Evolutionary conservation across 2,888 invertebrate genomes (phyloP).

Genomic region (Drosophila mimetica): DNA sequence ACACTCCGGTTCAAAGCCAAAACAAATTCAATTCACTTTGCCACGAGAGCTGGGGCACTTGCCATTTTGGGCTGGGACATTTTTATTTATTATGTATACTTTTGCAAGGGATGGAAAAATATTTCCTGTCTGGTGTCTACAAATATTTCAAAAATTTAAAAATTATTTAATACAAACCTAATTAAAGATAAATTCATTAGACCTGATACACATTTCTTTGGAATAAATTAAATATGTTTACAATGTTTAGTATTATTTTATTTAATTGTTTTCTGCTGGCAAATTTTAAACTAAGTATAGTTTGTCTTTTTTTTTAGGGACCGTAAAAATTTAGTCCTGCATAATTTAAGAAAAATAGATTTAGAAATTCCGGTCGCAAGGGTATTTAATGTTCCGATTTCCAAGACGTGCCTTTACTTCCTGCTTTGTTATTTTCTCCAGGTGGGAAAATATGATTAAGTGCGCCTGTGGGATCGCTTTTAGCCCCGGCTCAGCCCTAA

Average conservation of each 20-base stretch:
- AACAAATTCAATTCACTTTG: constrained; percentile 68
- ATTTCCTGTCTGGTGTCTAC: background rate
- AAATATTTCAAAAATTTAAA: too few species aligned
- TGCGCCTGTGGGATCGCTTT: constrained; percentile 69
- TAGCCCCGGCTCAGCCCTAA: constrained; percentile 37
- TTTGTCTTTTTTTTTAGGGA: too few species aligned
- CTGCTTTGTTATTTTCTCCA: constrained; percentile 15
- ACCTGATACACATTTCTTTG: too few species aligned
- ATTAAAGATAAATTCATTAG: too few species aligned
- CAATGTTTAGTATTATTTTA: too few species aligned
- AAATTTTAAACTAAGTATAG: too few species aligned
- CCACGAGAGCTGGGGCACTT: constrained; percentile 58
- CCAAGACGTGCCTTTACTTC: background rate
- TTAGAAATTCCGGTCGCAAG: background rate
- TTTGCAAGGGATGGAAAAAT: background rate
- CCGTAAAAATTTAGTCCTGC: too few species aligned
- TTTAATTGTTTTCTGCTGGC: too few species aligned
- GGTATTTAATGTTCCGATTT: background rate
- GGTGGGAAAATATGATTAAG: constrained; percentile 48
- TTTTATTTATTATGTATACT: constrained; percentile 5
- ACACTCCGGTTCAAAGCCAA: constrained; percentile 50
- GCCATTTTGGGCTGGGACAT: constrained; percentile 24
- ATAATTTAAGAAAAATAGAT: too few species aligned
- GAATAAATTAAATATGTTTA: too few species aligned
- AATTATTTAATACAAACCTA: too few species aligned